Conservation (phyloP, 1,140 invertebrate genomes). For the Monochamus saltuarius region DNA sequence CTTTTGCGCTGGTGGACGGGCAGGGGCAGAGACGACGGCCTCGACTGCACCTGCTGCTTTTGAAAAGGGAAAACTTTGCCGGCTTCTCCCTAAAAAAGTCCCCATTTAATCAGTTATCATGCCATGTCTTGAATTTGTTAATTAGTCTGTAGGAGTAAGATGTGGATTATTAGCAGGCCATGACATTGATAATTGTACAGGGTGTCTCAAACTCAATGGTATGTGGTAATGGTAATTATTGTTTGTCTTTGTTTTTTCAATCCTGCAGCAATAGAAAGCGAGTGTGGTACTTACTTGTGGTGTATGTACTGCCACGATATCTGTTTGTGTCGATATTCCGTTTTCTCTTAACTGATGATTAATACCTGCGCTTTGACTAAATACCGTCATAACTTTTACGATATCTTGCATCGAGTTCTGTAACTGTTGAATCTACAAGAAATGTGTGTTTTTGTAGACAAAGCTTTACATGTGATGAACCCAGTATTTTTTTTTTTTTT, state of each 20-base stretch:
- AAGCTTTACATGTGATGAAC: no score
- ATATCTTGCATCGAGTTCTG: conserved; percentile 76
- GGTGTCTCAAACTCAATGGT: no score
- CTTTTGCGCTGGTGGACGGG: conserved; percentile 44
- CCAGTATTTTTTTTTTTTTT: background rate
- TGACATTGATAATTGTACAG: no score
- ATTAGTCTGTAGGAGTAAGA: no score
- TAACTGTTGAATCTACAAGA: conserved; percentile 66
- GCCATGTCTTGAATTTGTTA: no score
- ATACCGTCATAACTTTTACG: conserved; percentile 64
- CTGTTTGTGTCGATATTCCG: conserved; percentile 72
- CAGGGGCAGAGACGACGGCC: conserved; percentile 50
- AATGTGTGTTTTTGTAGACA: background rate
- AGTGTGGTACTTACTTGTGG: conserved; percentile 57
- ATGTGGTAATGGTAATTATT: no score
- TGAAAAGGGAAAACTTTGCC: conserved; percentile 50
- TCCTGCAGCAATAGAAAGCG: no score
- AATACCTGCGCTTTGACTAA: conserved; percentile 55
- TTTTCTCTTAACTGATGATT: conserved; percentile 51
- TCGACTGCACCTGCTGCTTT: conserved; percentile 44
- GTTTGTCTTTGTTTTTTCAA: no score
- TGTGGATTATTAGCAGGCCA: no score
- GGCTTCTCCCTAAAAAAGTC: conserved; percentile 41
- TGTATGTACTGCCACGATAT: conserved; percentile 73
- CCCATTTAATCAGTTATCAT: no score